Evolutionary conservation across 1,140 invertebrate species (phyloP), one percentile per base, ranked within the genome.

Genomic region (Aphis craccivora): DNA sequence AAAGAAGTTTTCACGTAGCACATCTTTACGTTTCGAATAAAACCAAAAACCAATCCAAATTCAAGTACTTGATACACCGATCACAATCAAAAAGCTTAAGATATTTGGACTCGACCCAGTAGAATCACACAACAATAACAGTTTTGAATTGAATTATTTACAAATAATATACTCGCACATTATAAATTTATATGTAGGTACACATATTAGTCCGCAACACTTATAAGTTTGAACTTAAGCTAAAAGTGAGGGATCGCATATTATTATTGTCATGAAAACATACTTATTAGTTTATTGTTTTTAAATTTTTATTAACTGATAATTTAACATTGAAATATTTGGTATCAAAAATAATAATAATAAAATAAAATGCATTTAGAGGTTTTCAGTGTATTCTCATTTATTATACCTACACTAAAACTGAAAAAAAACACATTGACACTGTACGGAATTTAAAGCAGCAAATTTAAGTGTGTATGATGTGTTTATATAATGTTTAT

Each of bases 1-100:
- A 91, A 91, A 67, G 90, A 67, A 91, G 53, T 90, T 91, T 91
- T 76, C 30, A n/a, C 60, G 30, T n/a, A 76, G 20, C 43, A 60
- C 35, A 90, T 67, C 40, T 35, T 40, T 30, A n/a, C 60, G 40
- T 35, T 88, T 91, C 55, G 23, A 67, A 9, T 43, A n/a, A n/a
- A 3, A 30, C 40, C 37, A 67, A 91, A 40, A 35, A 53, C 40
- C n/a, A 91, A 67, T 91, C 55, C 55, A 43, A 67, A 91, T 91
- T 43, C 37, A 25, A 67, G 60, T 91, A 91, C 35, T 22, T 9
- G 35, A 90, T 53, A 55, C 23, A 90, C 40, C 43, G 6, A n/a
- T 48, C 25, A 51, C 43, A 53, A 23, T 53, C n/a, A 35, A 89
- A 89, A 89, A 89, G 30, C 53, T 53, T 35, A 4, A 35, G n/a